Base-by-base conservation (phyloP, 1,140 invertebrate species). In the Trichomalopsis sarcophagae region DNA sequence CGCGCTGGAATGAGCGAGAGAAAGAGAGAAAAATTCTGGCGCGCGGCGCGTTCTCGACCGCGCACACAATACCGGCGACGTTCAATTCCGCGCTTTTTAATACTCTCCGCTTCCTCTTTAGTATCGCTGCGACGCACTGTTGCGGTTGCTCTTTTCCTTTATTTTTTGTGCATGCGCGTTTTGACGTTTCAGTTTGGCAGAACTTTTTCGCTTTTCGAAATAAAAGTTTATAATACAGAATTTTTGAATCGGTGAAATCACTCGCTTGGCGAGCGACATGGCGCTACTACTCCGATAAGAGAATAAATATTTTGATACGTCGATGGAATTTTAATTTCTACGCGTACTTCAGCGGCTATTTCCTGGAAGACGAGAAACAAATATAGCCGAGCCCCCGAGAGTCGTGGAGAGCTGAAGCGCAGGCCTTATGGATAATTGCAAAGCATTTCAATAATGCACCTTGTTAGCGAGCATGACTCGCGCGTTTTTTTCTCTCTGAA, bases 391-490 rank as follows among this genome's bases (percentile, higher is more conserved):
- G 7, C 36, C 36, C 6, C 66, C n/a, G 55, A 40, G 78, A 36
- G 33, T 36, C 33, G 5, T 17, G 66, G n/a, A 66, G 7, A 68
- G 21, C 36, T 27, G 9, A 17, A 62, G 33, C 5, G 30, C 73
- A 62, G 55, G 21, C 55, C 55, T 82, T 62, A 40, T 47, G 23
- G 55, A 80, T 87, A 83, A 88, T 87, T 84, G 86, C 84, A 40
- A 36, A 80, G 73, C 23, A 55, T 69, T 81, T 66, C 62, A 23
- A 68, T 82, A 73, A 82, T 76, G 74, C 83, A 79, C 87, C 90
- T 92, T 89, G 91, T 92, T 92, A 92, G 88, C 82, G 81, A 88
- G 88, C 88, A 90, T 92, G 92, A 92, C 91, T 92, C 85, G 74
- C 7, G 17, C n/a, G 0, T 11, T 66, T 50, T 47, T 7, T 66